Base-by-base conservation (phyloP, 2,113 vertebrate genomes). In the Vicugna pacos region DNA sequence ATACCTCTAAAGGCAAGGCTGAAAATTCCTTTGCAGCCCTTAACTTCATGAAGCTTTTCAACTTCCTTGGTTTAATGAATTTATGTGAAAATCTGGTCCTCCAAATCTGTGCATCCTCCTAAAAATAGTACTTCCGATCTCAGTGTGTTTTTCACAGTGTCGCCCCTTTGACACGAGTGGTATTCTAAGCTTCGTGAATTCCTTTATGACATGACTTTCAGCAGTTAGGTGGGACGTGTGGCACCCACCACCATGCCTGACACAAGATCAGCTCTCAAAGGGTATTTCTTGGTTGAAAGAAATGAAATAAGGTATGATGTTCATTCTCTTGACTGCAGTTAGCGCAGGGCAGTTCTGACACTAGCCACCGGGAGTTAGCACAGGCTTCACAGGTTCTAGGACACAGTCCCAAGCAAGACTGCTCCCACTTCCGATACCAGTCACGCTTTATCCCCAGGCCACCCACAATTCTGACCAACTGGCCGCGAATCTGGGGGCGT, bases 11-110 rank as follows among this genome's bases (percentile, higher is more conserved):
- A 91, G 32, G 22, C 70, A 69, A 69, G 19, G 65, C 56, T 79
- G 65, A 94, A 64, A 54, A 73, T 38, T 22, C 62, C 64, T n/a
- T 75, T 30, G 30, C 32, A 92, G 77, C 28, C 77, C n/a, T 82
- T 92, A 24, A 70, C 17, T 87, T 69, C n/a, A n/a, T 13, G 32
- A 69, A 95, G 81, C 75, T 16, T 70, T 89, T 64, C 42, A 52
- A 72, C 28, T 92, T 79, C 77, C 77, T 64, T 84, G 75, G 64
- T 91, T 83, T 72, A 75, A 79, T 91, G 93, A 95, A 85, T 77
- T 62, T 69, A 50, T 83, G 50, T 91, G 81, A 93, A 88, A 97
- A 97, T 84, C 86, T 67, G 56, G 76, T 83, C 58, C 70, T 94
- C 82, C 56, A 67, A 73, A 93, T 91, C 92, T 90, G 38, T 87